Percentiles rank a stretch among this genome's conserved stretches.
Conservation (phyloP, 2,797 vertebrate genomes). For the Epinephelus malabaricus region DNA sequence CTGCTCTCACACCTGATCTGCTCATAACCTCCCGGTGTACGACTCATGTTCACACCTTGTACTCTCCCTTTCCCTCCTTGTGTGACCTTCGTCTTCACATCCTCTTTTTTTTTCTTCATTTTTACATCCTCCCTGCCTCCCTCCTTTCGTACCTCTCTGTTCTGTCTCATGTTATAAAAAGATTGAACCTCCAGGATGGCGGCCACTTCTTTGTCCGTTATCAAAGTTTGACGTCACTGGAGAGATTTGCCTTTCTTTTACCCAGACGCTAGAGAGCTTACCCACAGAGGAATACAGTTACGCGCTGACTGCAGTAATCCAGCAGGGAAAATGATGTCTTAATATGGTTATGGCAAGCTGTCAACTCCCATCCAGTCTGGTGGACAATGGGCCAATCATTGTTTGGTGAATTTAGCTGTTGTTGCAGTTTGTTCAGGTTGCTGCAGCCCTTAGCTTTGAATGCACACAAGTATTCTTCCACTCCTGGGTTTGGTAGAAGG, state of each 20-base stretch:
- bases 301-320: constrained; percentile 21
- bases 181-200: background rate
- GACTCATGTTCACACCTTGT: constrained; percentile 1
- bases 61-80: background rate
- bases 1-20: constrained; percentile 1
- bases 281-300: background rate
- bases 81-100: background rate
- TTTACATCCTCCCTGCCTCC: background rate
- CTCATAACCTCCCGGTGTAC: background rate
- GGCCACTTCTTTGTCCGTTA: background rate
- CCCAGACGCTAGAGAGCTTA: background rate
- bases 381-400: constrained; percentile 28
- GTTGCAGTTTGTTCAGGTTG: constrained; percentile 30
- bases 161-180: background rate
- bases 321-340: constrained; percentile 12
- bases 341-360: constrained; percentile 33
- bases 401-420: constrained; percentile 26
- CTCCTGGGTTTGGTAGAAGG: constrained; percentile 3
- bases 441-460: constrained; percentile 4
- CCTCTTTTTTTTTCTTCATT: background rate
- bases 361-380: constrained; percentile 24
- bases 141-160: background rate
- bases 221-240: constrained; percentile 8
- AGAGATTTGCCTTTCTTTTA: constrained; percentile 1
- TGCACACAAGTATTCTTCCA: background rate